Evolutionary conservation across 2,113 vertebrate genomes (phyloP).

Genomic region (Mus pahari): DNA sequence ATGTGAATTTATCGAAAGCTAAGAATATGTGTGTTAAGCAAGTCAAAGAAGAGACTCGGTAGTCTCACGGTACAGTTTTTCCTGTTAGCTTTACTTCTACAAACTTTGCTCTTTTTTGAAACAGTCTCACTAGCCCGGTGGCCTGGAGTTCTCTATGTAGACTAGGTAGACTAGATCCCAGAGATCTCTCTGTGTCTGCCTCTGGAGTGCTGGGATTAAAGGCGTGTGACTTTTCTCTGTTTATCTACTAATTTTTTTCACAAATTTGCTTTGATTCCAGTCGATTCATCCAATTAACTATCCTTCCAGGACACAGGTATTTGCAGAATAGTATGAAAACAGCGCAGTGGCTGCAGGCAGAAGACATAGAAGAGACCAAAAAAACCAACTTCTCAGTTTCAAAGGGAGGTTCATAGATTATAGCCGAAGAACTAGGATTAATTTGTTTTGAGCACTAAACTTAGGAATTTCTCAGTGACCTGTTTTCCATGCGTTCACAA

Average conservation of each 20-base stretch:
- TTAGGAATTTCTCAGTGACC: background rate
- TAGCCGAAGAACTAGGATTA: conserved; percentile 12
- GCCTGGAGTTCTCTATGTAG: background rate
- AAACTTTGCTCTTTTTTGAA: conserved; percentile 28
- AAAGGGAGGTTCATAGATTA: background rate
- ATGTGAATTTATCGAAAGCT: conserved; percentile 18
- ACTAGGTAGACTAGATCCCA: background rate
- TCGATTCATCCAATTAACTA: conserved; percentile 14
- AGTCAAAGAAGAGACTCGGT: background rate
- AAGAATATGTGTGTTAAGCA: background rate
- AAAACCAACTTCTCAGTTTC: conserved; percentile 24
- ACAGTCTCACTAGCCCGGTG: background rate
- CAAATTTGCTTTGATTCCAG: conserved; percentile 16
- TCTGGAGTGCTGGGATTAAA: background rate
- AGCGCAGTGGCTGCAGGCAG: background rate
- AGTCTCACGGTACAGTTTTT: conserved; percentile 15
- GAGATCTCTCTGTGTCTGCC: background rate
- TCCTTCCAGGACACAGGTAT: background rate
- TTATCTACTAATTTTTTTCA: background rate
- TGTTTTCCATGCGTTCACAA: background rate
- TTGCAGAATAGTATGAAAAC: conserved; percentile 23
- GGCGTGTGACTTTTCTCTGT: conserved; percentile 20
- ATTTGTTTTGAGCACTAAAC: conserved; percentile 53
- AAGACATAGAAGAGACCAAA: background rate
- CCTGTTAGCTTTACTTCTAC: conserved; percentile 12